These are phyloP conservation scores for Urechis unicinctus DNA, from an alignment of 2,888 invertebrate species.

Conservation along the genomic window DNA sequence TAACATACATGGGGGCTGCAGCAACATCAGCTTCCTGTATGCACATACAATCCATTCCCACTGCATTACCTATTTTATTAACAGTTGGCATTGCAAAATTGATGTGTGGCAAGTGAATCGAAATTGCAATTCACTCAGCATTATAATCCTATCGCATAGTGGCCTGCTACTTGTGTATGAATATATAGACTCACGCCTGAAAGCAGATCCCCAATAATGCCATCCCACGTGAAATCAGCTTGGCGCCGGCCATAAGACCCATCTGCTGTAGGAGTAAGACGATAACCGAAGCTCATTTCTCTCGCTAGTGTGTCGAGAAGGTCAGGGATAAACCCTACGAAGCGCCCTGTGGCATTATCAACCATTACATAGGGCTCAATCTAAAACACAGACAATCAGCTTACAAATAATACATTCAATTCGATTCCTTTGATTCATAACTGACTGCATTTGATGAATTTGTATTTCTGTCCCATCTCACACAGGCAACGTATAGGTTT, in stretches of 20 bases:
- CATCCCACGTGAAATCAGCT: slow-evolving; percentile 17
- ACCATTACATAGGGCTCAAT: slow-evolving; percentile 21
- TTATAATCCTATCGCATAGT: no score
- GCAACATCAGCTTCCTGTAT: slow-evolving; percentile 16
- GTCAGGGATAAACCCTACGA: slow-evolving; percentile 20
- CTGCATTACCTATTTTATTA: background rate
- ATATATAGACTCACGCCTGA: slow-evolving; percentile 15
- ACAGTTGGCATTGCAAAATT: no score
- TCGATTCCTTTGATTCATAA: no score
- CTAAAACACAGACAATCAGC: no score
- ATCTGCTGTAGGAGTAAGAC: slow-evolving; percentile 13
- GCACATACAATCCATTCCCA: background rate
- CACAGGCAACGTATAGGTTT: no score
- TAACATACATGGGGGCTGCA: slow-evolving; percentile 16
- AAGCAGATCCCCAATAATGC: slow-evolving; percentile 21
- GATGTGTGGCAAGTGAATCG: no score
- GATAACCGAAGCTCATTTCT: slow-evolving; percentile 15
- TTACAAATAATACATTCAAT: no score
- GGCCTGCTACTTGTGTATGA: no score
- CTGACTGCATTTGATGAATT: no score
- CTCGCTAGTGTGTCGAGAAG: slow-evolving; percentile 11
- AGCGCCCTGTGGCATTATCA: slow-evolving; percentile 2
- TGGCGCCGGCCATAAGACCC: slow-evolving; percentile 18
- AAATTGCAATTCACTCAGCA: no score
- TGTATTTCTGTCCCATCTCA: no score